These are phyloP conservation scores for Rapana venosa DNA, from an alignment of 2,888 invertebrate genomes.

Conservation along the genomic window DNA sequence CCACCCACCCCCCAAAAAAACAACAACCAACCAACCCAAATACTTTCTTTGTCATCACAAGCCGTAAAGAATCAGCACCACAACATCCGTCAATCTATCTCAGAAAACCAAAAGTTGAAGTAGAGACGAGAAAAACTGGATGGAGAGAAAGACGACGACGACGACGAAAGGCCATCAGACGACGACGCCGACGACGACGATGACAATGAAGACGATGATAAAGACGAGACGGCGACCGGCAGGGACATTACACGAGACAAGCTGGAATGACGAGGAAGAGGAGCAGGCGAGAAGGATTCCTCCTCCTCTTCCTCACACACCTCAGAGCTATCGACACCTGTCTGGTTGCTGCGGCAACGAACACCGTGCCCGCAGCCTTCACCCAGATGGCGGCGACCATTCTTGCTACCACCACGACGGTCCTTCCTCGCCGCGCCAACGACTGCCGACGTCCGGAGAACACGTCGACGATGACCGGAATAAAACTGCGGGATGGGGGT, in stretches of 20 bases:
- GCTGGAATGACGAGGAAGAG: background rate
- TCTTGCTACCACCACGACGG: background rate
- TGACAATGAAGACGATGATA: background rate
- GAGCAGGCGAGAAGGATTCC: background rate
- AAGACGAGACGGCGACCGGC: background rate
- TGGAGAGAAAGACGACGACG: background rate
- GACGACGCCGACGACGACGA: background rate
- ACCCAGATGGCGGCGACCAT: background rate
- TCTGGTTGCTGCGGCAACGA: background rate
- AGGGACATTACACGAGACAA: background rate
- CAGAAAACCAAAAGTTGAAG: slow-evolving; percentile 34
- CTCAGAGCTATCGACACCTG: background rate
- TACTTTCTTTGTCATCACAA: too few relatives aligned
- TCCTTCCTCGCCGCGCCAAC: background rate
- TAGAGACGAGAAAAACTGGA: background rate
- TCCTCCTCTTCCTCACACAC: background rate
- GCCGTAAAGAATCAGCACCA: background rate
- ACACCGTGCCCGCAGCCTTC: background rate
- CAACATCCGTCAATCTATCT: slow-evolving; percentile 14
- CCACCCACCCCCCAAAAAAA: background rate
- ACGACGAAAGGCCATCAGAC: background rate
- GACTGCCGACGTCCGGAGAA: too few relatives aligned
- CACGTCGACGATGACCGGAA: too few relatives aligned
- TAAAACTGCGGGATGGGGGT: too few relatives aligned
- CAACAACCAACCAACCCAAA: background rate